Percentiles rank a stretch among this genome's conserved stretches.
Evolutionary conservation across 2,797 vertebrate genomes (phyloP).

Genomic region (Coregonus suidteri): DNA sequence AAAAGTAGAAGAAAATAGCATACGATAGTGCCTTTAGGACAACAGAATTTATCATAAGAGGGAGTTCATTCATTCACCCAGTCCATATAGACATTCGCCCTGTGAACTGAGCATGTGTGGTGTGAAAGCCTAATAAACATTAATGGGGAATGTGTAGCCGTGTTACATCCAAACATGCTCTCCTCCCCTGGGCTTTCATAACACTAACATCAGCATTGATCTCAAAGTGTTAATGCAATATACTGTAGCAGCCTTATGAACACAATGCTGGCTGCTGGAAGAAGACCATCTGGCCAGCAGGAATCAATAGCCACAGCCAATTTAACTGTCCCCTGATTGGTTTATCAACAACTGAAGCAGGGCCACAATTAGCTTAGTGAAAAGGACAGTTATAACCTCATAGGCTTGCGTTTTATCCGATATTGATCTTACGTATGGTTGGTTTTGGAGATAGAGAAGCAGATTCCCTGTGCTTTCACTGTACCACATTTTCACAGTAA

Average conservation of each 20-base stretch:
- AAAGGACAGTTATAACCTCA: not conserved
- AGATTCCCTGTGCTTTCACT: not conserved
- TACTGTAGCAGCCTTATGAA: constrained; percentile 14
- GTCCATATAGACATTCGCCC: constrained; percentile 21
- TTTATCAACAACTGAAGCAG: constrained; percentile 4
- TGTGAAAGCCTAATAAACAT: constrained; percentile 25
- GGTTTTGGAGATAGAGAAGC: not conserved
- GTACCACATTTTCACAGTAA: not conserved
- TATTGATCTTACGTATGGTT: not conserved
- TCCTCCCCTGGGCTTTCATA: constrained; percentile 36
- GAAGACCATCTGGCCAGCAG: not conserved
- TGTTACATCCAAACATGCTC: constrained; percentile 21
- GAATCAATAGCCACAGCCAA: constrained; percentile 7
- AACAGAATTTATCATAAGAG: not conserved
- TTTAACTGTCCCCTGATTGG: not conserved
- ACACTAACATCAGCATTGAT: constrained; percentile 40
- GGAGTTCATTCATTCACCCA: not conserved
- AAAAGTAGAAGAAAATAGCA: not conserved
- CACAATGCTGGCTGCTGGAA: constrained; percentile 15
- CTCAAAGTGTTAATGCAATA: constrained; percentile 35
- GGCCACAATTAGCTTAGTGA: not conserved
- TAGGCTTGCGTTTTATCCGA: not conserved
- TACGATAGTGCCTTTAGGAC: not conserved
- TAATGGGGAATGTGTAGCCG: constrained; percentile 19
- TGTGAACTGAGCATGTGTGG: constrained; percentile 21